These are phyloP conservation scores for Phocoena sinus DNA, from an alignment of 2,113 vertebrate genomes.

Conservation along the genomic window DNA sequence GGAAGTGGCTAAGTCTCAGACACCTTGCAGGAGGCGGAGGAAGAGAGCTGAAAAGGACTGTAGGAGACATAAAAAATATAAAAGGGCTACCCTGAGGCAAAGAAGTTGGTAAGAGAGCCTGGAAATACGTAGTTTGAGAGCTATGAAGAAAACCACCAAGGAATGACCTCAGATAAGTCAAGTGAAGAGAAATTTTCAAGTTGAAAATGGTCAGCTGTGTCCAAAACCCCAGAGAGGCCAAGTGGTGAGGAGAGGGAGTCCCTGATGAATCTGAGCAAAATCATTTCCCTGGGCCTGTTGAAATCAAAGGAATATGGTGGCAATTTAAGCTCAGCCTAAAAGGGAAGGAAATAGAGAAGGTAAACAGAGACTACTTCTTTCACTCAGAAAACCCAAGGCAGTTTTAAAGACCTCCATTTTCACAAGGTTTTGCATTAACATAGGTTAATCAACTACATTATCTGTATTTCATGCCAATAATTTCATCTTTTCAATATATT, in stretches of 20 bases:
- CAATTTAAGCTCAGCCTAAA: neutral
- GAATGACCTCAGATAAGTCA: neutral
- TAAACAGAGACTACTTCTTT: neutral
- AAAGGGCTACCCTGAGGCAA: neutral
- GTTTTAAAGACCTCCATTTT: neutral
- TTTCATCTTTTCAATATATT: neutral
- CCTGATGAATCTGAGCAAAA: neutral
- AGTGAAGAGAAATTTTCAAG: neutral
- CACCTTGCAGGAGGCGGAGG: rapidly evolving
- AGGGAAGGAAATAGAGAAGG: neutral
- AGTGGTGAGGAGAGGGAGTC: neutral
- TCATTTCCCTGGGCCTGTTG: neutral
- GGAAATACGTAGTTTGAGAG: neutral
- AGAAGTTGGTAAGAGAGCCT: neutral
- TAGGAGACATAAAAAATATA: neutral
- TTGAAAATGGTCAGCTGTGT: neutral
- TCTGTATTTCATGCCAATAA: neutral
- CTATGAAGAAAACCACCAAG: neutral
- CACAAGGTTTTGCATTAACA: neutral
- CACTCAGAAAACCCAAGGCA: neutral
- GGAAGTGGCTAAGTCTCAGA: neutral
- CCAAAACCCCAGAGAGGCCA: neutral
- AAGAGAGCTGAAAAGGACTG: neutral
- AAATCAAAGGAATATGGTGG: neutral
- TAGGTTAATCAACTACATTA: neutral